Evolutionary conservation across 2,113 vertebrate genomes (phyloP), one percentile per base, ranked within the genome.

Genomic region (Muscicapa adusta): DNA sequence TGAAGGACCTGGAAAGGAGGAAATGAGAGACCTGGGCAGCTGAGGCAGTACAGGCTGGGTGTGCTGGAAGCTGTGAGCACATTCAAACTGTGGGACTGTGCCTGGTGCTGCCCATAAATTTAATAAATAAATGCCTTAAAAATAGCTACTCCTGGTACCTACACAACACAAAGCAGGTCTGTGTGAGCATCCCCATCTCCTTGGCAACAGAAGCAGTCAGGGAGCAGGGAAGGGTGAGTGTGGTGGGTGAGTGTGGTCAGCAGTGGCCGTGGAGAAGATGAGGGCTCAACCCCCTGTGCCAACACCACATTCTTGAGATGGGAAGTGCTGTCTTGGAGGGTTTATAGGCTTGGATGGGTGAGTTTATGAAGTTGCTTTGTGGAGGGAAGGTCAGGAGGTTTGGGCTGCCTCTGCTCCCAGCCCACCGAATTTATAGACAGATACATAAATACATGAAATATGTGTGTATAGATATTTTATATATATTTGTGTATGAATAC

Each of bases 391-490:
- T 24, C 54, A 19, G 45, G 65, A 56, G 38, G 13, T 77, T 53
- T 89, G 63, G 16, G 36, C 51, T 62, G 5, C 6, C 16, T 20
- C 76, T 40, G 42, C 22, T 50, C 34, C 68, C 50, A 36, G 34
- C 38, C 33, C 3, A 6, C 26, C 63, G 34, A 12, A 18, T 26
- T 71, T 75, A 42, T 14, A 13, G 14, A 36, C 18, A 13, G 2
- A 20, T 3, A 8, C 1, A 20, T 1, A 17, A 1, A 24, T 0
- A 34, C 3, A 25, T 33, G 5, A 33, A 28, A 50, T 14, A 20
- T 10, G 6, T 19, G 8, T 33, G 3, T 45, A 8, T 34, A 6
- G 28, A 4, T 14, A 33, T 40, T 8, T 29, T 4, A 10, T 33
- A 13, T 20, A 7, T 36, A 25, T 76, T 29, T 92, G 25, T 47